Evolutionary conservation across 1,140 invertebrate genomes (phyloP), one percentile per base, ranked within the genome.

Genomic region (Heterodera schachtii): DNA sequence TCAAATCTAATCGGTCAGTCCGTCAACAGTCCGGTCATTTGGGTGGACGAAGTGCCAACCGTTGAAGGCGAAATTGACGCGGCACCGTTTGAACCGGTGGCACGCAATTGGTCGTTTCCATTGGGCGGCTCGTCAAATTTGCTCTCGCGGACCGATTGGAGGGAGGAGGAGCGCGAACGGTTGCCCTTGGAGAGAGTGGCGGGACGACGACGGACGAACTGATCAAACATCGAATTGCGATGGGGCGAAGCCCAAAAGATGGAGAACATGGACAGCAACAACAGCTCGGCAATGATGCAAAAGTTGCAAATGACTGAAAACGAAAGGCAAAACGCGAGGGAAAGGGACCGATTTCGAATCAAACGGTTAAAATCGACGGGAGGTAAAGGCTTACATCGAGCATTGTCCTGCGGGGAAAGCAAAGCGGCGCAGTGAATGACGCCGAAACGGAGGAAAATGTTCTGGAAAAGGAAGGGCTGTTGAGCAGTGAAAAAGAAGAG

Each of bases 241-340:
- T 64, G 70, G 8, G 84, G 84, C 19, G 81, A 75, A 19, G 76
- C 49, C 60, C 60, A 78, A 21, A 84, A 75, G 43, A 75, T 82
- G 9, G 74, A 75, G 57, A 84, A 73, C 5, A 84, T 8, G 21
- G 79, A 69, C 16, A 84, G 81, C 21, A 84, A 31, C 31, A 86
- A 84, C 31, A 84, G 74, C 74, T 84, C 84, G 49, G 70, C 74
- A 52, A 84, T 84, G 43, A 86, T 77, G n/a, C 80, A 57, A 60
- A 84, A 84, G 69, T 84, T 84, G 19, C 84, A 84, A 66, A 86
- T 86, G 47, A 84, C 84, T 84, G 21, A 44, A 78, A 46, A 31
- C 31, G 1, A 75, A 86, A 81, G 74, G 49, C 49, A 52, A 8
- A 8, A 1, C 11, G 2, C 49, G 0, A 52, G 6, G 49, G 49